A percentile compares a stretch with the other conserved stretches of the same genome.
Conservation (phyloP, 2,113 vertebrate species). For the Isurus oxyrinchus region DNA sequence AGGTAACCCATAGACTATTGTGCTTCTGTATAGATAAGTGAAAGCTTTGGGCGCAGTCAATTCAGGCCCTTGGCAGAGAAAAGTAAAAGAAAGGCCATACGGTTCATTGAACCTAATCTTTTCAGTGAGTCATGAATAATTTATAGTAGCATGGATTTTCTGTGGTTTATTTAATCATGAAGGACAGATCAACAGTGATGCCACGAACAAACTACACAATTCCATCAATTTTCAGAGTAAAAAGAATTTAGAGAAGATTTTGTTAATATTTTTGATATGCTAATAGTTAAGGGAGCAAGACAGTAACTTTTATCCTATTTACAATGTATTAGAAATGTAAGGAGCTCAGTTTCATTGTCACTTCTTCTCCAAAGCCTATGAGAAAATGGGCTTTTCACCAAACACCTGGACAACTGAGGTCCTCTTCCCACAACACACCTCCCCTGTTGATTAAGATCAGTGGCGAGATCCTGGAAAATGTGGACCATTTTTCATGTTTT, state of each 20-base stretch:
- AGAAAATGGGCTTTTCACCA: background rate
- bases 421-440: background rate
- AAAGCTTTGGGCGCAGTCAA: background rate
- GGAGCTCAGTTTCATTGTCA: background rate
- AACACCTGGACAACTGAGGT: background rate
- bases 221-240: background rate
- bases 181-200: background rate
- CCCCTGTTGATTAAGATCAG: background rate
- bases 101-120: background rate
- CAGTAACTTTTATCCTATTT: background rate
- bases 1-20: background rate
- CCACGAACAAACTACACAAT: background rate
- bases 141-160: background rate
- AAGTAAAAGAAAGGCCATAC: too few species aligned
- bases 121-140: constrained; percentile 11
- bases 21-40: background rate
- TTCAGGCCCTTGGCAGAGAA: background rate
- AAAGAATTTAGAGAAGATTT: background rate
- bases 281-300: background rate
- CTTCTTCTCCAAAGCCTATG: background rate
- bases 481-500: background rate
- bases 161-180: background rate
- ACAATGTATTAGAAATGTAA: background rate
- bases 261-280: background rate
- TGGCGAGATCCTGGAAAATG: background rate